Base-by-base conservation (phyloP, 2,113 vertebrate species). In the Ardeotis arabs region DNA sequence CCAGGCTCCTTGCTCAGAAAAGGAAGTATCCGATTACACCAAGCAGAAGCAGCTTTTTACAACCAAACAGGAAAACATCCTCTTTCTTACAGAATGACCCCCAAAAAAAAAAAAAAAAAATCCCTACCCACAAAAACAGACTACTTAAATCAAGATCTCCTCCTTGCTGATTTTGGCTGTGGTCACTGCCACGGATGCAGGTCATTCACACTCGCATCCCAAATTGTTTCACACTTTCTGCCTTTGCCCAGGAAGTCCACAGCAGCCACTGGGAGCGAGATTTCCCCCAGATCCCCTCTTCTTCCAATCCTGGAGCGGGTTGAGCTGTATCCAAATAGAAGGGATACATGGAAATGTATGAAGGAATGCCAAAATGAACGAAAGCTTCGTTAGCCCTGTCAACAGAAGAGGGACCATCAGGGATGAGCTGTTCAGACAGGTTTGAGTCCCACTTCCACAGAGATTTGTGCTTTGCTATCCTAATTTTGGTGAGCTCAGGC, bases 21-120 rank as follows among this genome's bases (percentile, higher is more conserved):
- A 93, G 90, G 92, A 93, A 96, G 78, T 89, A 68, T 93, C 95
- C 4, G 6, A 39, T 91, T 91, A 85, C 94, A 94, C 53, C 27
- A 21, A 87, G 87, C 49, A 95, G 72, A 72, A 89, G 68, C 56
- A 82, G 78, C 74, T 60, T 87, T 91, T 83, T 72, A 79, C 70
- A 91, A 85, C 74, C 39, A 63, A 91, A 79, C 39, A 60, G 82
- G 66, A 91, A 94, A 93, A 91, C 77, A 93, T 73, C 90, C 67
- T 90, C 78, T 52, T 75, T 59, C 81, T 85, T 74, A 63, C 1
- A 50, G 76, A 74, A 77, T 25, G 9, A 84, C 5, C 1, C 15
- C 24, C 44, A 11, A 59, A 90, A 75, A 18, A 39, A 41, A 52
- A 37, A 58, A 18, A 44, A 41, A 41, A 44, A 44, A 44, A 44